Percentiles rank a stretch among this genome's conserved stretches.
These are phyloP conservation scores for Ditylenchus weischeri DNA, from an alignment of 2,888 invertebrate genomes.

Conservation along the genomic window DNA sequence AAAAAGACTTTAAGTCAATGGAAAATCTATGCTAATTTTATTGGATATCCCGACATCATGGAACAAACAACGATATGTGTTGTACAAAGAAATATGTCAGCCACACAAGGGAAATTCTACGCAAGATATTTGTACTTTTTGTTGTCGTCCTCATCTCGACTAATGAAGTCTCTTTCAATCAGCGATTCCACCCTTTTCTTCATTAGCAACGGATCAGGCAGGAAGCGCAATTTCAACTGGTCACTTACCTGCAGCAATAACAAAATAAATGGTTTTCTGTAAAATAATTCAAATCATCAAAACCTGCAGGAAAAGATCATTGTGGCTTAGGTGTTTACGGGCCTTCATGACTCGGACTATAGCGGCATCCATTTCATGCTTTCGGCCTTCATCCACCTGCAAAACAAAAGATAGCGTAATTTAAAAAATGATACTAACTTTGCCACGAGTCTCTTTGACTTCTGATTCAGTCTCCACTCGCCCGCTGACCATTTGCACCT, in stretches of 20 bases:
- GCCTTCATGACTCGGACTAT: constrained; percentile 99
- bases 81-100: no score
- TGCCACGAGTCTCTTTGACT: constrained; percentile 86
- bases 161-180: constrained; percentile 96
- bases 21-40: no score
- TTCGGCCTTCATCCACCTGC: constrained; percentile 88
- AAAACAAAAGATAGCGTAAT: constrained; percentile 2
- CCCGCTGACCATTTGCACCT: constrained; percentile 63
- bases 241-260: constrained; percentile 71
- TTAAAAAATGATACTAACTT: constrained; percentile 26
- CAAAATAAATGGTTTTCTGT: not conserved
- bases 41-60: no score
- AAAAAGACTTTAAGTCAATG: no score
- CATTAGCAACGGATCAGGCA: constrained; percentile 94
- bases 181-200: constrained; percentile 98
- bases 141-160: constrained; percentile 89
- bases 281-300: constrained; percentile 21
- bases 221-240: constrained; percentile 89
- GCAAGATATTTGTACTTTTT: constrained; percentile 55
- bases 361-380: constrained; percentile 98
- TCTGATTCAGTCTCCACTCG: constrained; percentile 95
- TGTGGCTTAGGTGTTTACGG: constrained; percentile 80
- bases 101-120: constrained; percentile 17
- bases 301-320: constrained; percentile 86
- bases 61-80: no score